Percentiles rank a stretch among this genome's conserved stretches.
These are phyloP conservation scores for Chrysochloris asiatica DNA, from an alignment of 2,113 vertebrate genomes.

Conservation along the genomic window DNA sequence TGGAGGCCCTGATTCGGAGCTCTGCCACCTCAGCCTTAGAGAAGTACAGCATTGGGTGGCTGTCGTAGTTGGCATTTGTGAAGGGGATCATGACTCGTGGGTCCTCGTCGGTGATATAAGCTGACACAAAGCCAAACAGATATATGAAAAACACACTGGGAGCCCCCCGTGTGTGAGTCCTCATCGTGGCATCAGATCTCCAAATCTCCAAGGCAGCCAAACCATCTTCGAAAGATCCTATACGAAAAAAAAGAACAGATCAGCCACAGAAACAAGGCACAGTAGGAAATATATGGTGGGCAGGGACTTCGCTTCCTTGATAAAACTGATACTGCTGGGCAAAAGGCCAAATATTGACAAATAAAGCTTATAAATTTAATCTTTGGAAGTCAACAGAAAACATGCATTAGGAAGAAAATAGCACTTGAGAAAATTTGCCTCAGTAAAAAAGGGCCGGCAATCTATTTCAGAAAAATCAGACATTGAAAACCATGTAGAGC, in stretches of 20 bases:
- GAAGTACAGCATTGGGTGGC: constrained; percentile 98
- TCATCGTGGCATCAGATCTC: constrained; percentile 96
- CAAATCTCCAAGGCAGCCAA: constrained; percentile 84
- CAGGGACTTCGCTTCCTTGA: neutral
- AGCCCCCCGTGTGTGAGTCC: constrained; percentile 95
- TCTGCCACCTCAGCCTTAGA: constrained; percentile 87
- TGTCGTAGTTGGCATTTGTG: constrained; percentile 94
- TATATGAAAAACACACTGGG: constrained; percentile 98
- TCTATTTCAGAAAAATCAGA: neutral
- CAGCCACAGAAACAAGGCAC: neutral
- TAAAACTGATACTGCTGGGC: neutral
- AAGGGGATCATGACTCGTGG: constrained; percentile 89
- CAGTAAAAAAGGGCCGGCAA: neutral
- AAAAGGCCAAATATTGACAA: neutral
- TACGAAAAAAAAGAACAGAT: constrained; percentile 7
- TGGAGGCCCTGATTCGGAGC: constrained; percentile 86
- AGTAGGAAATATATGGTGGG: neutral
- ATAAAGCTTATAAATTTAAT: neutral
- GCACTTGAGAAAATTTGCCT: neutral
- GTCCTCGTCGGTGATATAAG: constrained; percentile 80
- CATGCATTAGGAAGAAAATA: neutral
- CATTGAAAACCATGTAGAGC: neutral
- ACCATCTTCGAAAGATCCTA: constrained; percentile 90
- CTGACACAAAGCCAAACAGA: constrained; percentile 86
- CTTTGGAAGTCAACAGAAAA: neutral